Conservation (phyloP, 1,140 invertebrate species). For the Eueides isabella region DNA sequence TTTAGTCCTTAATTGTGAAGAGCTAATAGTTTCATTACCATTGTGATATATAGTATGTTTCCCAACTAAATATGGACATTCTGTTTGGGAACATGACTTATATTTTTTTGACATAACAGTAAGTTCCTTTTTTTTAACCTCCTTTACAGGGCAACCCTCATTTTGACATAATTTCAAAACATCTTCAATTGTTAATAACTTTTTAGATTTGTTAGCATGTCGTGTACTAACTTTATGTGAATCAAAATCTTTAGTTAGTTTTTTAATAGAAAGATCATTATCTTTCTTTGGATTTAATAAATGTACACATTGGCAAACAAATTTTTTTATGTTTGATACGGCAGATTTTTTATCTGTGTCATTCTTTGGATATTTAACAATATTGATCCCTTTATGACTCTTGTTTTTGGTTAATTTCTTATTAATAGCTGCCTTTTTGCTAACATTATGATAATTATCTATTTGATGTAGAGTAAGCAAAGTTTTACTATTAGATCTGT, state of each 20-base stretch:
- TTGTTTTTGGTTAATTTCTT: constrained; percentile 36
- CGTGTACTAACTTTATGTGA: neutral
- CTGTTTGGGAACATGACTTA: neutral
- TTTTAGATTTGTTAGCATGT: neutral
- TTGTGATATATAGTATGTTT: neutral
- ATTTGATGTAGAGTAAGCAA: constrained; percentile 15
- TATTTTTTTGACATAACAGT: neutral
- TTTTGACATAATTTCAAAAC: neutral
- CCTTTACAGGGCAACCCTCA: neutral
- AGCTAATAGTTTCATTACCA: neutral
- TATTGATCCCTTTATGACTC: constrained; percentile 27
- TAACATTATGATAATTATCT: constrained; percentile 10
- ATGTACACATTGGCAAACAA: constrained; percentile 29
- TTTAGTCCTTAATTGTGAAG: neutral
- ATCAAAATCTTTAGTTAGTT: neutral
- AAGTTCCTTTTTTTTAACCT: neutral
- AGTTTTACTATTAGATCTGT: constrained; percentile 47
- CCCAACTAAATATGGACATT: neutral
- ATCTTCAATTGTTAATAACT: neutral
- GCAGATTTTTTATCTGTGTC: neutral
- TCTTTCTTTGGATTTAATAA: constrained; percentile 17
- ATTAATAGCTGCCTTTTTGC: neutral
- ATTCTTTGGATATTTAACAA: neutral
- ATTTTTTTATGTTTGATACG: constrained; percentile 18
- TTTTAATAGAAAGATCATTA: neutral